Evolutionary conservation across 1,140 invertebrate genomes (phyloP).

Genomic region (Diuraphis noxia): DNA sequence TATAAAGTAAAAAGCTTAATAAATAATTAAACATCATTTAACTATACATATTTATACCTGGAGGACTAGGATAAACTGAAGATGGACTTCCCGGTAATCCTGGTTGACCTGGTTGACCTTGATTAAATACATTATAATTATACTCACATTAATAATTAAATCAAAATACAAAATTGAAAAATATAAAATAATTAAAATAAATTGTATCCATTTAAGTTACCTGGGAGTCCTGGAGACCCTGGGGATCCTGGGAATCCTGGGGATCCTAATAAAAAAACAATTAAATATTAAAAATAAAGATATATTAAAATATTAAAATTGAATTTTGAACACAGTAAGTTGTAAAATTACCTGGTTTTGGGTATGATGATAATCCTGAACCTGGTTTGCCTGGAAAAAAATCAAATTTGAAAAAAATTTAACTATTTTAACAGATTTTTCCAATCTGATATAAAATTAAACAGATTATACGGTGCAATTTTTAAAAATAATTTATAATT

Average conservation of each 20-base stretch:
- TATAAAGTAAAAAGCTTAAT: no score
- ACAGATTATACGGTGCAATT: no score
- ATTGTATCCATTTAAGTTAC: neutral
- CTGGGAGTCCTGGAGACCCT: slow-evolving; percentile 53
- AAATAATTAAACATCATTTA: no score
- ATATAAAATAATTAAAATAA: no score
- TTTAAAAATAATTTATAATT: no score
- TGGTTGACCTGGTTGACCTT: slow-evolving; percentile 51
- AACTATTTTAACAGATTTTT: neutral
- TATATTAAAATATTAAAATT: neutral
- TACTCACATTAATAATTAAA: neutral
- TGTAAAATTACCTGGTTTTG: neutral
- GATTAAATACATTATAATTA: neutral
- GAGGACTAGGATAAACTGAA: slow-evolving; percentile 41
- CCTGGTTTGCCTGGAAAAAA: slow-evolving; percentile 14
- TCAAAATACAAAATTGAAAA: no score
- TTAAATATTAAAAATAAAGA: neutral
- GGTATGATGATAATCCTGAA: neutral
- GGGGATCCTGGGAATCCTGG: slow-evolving; percentile 54
- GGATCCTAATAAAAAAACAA: neutral
- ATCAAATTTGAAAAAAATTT: neutral
- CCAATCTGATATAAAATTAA: neutral
- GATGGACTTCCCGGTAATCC: slow-evolving; percentile 27
- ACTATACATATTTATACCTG: neutral
- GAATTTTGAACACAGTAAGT: neutral